A percentile compares a stretch with the other conserved stretches of the same genome.
Conservation (phyloP, 2,113 vertebrate genomes). For the Laticauda colubrina region DNA sequence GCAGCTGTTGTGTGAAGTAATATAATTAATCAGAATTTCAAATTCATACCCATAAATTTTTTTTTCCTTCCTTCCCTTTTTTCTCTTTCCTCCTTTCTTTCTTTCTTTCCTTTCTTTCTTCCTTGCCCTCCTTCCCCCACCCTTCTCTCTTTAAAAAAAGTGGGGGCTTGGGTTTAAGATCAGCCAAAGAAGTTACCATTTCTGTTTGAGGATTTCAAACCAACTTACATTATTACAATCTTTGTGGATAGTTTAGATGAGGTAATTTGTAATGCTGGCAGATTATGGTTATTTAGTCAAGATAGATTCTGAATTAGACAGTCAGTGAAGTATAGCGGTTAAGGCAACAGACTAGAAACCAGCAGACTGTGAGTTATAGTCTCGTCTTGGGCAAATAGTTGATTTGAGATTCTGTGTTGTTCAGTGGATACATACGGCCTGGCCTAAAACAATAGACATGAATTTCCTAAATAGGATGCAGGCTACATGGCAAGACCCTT, state of each 20-base stretch:
- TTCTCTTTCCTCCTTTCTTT: background rate
- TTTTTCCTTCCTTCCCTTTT: background rate
- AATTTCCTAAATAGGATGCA: background rate
- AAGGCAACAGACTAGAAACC: background rate
- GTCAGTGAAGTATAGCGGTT: background rate
- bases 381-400: background rate
- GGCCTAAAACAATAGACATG: background rate
- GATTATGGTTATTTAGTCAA: background rate
- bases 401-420: background rate
- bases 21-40: background rate
- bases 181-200: background rate
- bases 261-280: background rate
- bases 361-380: background rate
- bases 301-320: background rate
- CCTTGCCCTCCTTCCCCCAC: too few species aligned
- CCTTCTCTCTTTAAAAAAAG: background rate
- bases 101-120: background rate
- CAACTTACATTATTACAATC: background rate
- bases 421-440: background rate
- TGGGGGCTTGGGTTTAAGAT: background rate
- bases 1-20: background rate
- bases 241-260: background rate
- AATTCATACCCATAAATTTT: background rate
- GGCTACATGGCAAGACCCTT: background rate
- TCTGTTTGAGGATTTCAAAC: background rate